Conservation (phyloP, 2,113 vertebrate species). For the Beaufortia kweichowensis region DNA sequence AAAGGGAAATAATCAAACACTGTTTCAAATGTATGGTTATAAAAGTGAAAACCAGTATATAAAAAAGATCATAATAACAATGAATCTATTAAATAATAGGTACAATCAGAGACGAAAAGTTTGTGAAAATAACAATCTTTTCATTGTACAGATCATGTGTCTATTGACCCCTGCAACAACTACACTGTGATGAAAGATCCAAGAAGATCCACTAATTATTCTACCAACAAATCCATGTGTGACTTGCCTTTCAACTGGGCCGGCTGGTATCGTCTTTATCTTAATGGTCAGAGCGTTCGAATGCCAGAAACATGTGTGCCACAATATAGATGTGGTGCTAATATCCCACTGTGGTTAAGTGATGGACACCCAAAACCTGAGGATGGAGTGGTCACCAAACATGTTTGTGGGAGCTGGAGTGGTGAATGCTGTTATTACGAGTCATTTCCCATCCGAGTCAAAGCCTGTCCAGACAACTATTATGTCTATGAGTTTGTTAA, state of each 20-base stretch:
- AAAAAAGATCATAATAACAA: too few relatives aligned
- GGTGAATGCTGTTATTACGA: slow-evolving; percentile 7
- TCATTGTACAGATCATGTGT: background rate
- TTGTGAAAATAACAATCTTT: too few relatives aligned
- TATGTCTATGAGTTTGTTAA: slow-evolving; percentile 33
- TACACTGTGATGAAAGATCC: background rate
- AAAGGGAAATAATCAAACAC: too few relatives aligned
- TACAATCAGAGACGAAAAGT: too few relatives aligned
- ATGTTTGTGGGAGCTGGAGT: slow-evolving; percentile 18
- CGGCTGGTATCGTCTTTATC: slow-evolving; percentile 31
- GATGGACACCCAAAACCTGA: background rate
- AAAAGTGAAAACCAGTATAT: too few relatives aligned
- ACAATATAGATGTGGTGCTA: background rate
- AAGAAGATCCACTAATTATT: background rate
- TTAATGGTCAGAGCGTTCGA: background rate
- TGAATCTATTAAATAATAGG: too few relatives aligned
- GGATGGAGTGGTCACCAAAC: background rate
- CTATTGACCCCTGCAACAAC: slow-evolving; percentile 25
- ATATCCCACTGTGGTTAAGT: background rate
- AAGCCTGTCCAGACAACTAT: slow-evolving; percentile 47
- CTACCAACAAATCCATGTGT: background rate
- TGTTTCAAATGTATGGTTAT: too few relatives aligned
- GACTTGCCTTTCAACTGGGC: background rate
- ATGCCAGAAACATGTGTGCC: slow-evolving; percentile 16
- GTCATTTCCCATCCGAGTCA: slow-evolving; percentile 33